A percentile compares a stretch with the other conserved stretches of the same genome.
Evolutionary conservation across 2,888 invertebrate species (phyloP).

Genomic region (Macropis europaea): DNA sequence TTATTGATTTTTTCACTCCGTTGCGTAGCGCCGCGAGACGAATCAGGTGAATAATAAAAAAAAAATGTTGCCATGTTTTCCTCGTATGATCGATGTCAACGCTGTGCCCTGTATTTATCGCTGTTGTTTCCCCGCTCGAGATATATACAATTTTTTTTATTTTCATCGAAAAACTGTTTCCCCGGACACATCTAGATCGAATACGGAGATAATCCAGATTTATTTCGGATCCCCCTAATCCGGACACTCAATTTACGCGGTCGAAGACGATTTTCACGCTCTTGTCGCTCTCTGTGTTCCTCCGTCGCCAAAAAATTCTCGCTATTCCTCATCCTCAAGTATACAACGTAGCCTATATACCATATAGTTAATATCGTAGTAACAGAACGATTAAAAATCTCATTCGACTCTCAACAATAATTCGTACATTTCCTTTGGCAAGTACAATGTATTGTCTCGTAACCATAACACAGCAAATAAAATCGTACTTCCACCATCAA

Average conservation of each 20-base stretch:
- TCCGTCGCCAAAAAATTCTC: background rate
- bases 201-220: conserved; percentile 36
- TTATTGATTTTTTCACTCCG: background rate
- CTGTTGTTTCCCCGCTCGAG: background rate
- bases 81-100: background rate
- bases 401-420: conserved; percentile 42
- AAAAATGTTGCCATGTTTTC: background rate
- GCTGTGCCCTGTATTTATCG: background rate
- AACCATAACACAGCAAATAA: conserved; percentile 49
- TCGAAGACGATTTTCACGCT: conserved; percentile 21
- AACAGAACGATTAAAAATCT: conserved; percentile 46
- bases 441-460: conserved; percentile 56
- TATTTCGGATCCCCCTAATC: conserved; percentile 16
- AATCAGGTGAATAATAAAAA: background rate
- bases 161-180: background rate
- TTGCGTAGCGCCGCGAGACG: background rate
- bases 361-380: conserved; percentile 9
- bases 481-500: conserved; percentile 23
- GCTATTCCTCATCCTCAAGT: background rate
- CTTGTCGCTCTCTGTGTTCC: background rate
- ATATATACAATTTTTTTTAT: conserved; percentile 7
- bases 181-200: conserved; percentile 6
- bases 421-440: conserved; percentile 51
- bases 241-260: conserved; percentile 13
- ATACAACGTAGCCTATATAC: conserved; percentile 24